Evolutionary conservation across 2,113 vertebrate genomes (phyloP), one percentile per base, ranked within the genome.

Genomic region (Spermophilus dauricus): DNA sequence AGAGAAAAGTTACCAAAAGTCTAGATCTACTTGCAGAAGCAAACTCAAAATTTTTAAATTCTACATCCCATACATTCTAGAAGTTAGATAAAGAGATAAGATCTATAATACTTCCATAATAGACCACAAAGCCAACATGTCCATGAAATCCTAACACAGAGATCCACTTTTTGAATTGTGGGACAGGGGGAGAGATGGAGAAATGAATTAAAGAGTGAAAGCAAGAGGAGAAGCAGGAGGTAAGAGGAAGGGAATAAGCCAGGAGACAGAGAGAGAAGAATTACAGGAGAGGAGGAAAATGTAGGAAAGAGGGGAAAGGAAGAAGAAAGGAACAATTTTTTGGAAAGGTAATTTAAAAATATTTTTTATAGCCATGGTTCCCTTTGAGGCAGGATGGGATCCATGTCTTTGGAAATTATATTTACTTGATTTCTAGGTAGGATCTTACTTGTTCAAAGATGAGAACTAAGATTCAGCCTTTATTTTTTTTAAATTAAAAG

Each of bases 121-220:
- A 70, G 22, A 73, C 2, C 8, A n/a, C 22, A 61, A 67, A 88
- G 2, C 8, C 24, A 63, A 48, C 1, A 42, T 42, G 28, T 56
- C 4, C 26, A 39, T 53, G 28, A 70, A 72, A 53, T 45, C 14
- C 13, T 39, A 77, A 48, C 26, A 24, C 22, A n/a, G 1, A 8
- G 14, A 70, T 30, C 24, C 89, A 4, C 14, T 26, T 17, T 77
- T 90, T 82, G 61, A 92, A 8, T 24, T n/a, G 4, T 61, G 16
- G 4, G 45, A 45, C 45, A 18, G 3, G 14, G 20, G 1, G 0
- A 16, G 45, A 39, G 16, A 61, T 2, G 9, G 8, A 69, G n/a
- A 10, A 51, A 32, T 22, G 1, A 18, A 10, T 2, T 3, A 1
- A 42, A 11, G 0, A 51, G 5, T 4, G 34, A 13, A 7, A 63